These are phyloP conservation scores for Nasonia giraulti DNA, from an alignment of 1,140 invertebrate genomes.

Conservation along the genomic window DNA sequence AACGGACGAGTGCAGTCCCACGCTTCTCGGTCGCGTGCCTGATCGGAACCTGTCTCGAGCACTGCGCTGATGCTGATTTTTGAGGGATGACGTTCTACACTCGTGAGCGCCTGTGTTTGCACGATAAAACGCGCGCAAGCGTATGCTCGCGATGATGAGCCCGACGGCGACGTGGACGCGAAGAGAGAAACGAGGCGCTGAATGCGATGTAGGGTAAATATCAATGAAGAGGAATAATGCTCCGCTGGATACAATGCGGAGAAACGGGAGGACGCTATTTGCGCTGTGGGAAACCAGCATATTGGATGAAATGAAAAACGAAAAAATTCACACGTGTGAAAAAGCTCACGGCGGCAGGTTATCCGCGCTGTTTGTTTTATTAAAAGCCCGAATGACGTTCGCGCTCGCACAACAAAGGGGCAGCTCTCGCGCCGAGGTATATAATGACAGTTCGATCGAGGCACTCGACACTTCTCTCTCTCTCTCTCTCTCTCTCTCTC, in stretches of 20 bases:
- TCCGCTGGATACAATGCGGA: too few species aligned
- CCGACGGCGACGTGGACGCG: too few species aligned
- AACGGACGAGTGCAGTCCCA: conserved; percentile 66
- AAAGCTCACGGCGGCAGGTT: too few species aligned
- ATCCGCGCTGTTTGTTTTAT: background rate
- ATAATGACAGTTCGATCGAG: conserved; percentile 47
- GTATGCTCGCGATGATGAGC: background rate
- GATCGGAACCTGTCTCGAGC: conserved; percentile 64
- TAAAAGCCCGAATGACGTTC: background rate
- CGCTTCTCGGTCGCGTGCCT: conserved; percentile 65
- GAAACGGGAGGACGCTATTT: background rate
- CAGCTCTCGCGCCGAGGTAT: background rate
- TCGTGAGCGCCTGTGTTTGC: background rate
- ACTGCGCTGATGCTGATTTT: conserved; percentile 57
- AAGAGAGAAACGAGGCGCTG: background rate
- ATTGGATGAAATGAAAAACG: background rate
- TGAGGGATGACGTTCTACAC: conserved; percentile 29
- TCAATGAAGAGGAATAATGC: conserved; percentile 29
- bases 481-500: background rate
- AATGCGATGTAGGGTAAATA: conserved; percentile 18
- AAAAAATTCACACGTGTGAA: background rate
- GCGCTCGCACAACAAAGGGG: background rate
- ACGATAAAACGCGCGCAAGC: conserved; percentile 23
- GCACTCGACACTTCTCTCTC: conserved; percentile 2
- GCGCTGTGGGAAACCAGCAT: background rate